Evolutionary conservation across 2,113 vertebrate genomes (phyloP).

Genomic region (Ochotona curzoniae): DNA sequence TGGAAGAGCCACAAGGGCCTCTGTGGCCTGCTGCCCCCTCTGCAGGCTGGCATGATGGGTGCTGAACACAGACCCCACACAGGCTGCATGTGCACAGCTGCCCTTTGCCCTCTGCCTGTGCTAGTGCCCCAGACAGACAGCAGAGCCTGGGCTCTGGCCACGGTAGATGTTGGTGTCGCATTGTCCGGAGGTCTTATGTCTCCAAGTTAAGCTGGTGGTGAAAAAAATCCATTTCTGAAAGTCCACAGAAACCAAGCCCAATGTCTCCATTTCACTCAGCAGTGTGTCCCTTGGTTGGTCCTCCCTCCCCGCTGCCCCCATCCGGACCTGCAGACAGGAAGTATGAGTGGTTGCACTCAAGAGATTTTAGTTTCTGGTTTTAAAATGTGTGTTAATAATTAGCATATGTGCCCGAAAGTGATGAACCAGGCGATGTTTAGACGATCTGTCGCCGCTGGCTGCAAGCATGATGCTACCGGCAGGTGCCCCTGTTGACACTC

Average conservation of each 20-base stretch:
- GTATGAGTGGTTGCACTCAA: neutral
- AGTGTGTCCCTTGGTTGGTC: neutral
- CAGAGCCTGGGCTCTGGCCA: neutral
- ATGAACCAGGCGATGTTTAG: neutral
- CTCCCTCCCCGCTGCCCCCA: neutral
- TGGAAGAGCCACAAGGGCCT: fast-evolving
- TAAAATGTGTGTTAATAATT: neutral
- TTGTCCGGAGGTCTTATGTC: neutral
- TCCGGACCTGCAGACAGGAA: neutral
- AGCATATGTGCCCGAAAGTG: neutral
- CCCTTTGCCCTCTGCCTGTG: neutral
- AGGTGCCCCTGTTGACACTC: fast-evolving
- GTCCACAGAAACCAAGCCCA: neutral
- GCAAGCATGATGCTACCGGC: fast-evolving
- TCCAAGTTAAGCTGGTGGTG: neutral
- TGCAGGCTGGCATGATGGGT: neutral
- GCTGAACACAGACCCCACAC: neutral
- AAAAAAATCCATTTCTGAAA: neutral
- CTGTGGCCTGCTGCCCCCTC: neutral
- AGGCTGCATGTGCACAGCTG: neutral
- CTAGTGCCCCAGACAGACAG: neutral
- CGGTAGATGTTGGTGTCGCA: neutral
- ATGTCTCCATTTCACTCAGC: fast-evolving
- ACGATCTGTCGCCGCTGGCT: fast-evolving
- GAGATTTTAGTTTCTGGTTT: neutral